Percentiles rank a stretch among this genome's conserved stretches.
These are phyloP conservation scores for Bovichtus variegatus DNA, from an alignment of 2,797 vertebrate species.

Conservation along the genomic window DNA sequence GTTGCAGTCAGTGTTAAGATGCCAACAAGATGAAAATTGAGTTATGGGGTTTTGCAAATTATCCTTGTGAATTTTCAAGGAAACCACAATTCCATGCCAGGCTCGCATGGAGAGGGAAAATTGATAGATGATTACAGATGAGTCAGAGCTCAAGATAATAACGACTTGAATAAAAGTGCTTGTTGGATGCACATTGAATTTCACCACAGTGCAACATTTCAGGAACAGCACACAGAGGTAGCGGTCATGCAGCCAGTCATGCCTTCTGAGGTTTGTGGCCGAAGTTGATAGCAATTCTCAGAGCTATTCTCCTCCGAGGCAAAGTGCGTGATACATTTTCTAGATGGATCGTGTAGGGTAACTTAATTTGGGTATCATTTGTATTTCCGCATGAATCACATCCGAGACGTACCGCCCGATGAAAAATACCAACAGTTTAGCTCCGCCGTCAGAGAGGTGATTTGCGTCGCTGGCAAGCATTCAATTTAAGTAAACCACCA, in stretches of 20 bases:
- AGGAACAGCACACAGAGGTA: slow-evolving; percentile 2
- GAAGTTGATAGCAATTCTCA: slow-evolving; percentile 40
- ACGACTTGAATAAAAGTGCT: slow-evolving; percentile 23
- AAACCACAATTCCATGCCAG: slow-evolving; percentile 39
- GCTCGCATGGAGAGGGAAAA: slow-evolving; percentile 1
- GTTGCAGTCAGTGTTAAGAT: slow-evolving; percentile 24
- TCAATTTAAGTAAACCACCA: slow-evolving; percentile 72
- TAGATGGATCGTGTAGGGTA: slow-evolving; percentile 57
- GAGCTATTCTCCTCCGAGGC: slow-evolving; percentile 49
- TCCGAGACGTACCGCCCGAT: slow-evolving; percentile 22
- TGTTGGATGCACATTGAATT: slow-evolving; percentile 22
- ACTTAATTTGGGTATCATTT: slow-evolving; percentile 78
- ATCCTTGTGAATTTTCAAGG: slow-evolving; percentile 26
- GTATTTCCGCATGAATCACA: slow-evolving; percentile 69
- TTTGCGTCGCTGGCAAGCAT: slow-evolving; percentile 64
- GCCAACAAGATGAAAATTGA: slow-evolving; percentile 22
- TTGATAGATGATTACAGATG: slow-evolving; percentile 33
- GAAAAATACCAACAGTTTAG: slow-evolving; percentile 65
- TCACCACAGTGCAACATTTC: slow-evolving; percentile 21
- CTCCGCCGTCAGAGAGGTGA: slow-evolving; percentile 53
- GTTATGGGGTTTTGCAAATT: slow-evolving; percentile 36
- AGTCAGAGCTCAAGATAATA: slow-evolving; percentile 43
- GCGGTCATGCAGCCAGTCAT: background rate
- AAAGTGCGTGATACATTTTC: slow-evolving; percentile 62
- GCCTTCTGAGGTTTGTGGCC: slow-evolving; percentile 51